Percentiles rank a stretch among this genome's conserved stretches.
These are phyloP conservation scores for Coptotermes formosanus DNA, from an alignment of 1,140 invertebrate species.

Conservation along the genomic window DNA sequence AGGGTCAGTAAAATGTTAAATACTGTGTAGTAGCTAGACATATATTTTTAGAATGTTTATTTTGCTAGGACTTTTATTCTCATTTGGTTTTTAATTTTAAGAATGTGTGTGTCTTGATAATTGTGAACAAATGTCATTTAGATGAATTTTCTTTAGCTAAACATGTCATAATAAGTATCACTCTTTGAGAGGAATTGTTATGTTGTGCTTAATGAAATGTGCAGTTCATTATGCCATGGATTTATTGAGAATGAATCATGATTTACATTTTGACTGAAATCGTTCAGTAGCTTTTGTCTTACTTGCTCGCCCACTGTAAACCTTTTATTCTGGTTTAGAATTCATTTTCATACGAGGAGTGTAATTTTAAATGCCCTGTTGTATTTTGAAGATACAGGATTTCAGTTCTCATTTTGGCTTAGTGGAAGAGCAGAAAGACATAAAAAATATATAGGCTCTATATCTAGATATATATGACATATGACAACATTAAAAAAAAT, in stretches of 20 bases:
- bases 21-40: background rate
- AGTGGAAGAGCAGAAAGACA: constrained; percentile 17
- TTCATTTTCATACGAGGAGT: background rate
- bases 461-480: background rate
- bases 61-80: background rate
- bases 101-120: background rate
- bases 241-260: constrained; percentile 16
- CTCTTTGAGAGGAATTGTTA: background rate
- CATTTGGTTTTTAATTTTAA: background rate
- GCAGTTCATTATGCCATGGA: constrained; percentile 4
- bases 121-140: background rate
- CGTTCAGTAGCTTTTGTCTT: constrained; percentile 6
- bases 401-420: background rate
- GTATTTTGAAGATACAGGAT: background rate
- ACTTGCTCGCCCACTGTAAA: background rate
- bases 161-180: background rate
- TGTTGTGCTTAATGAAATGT: constrained; percentile 16
- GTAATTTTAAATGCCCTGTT: background rate
- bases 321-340: background rate
- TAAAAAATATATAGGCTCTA: background rate
- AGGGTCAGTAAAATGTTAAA: background rate
- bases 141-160: background rate
- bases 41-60: constrained; percentile 15
- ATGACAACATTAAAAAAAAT: background rate
- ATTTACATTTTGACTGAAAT: constrained; percentile 13